Conservation (phyloP, 2,888 invertebrate species). For the Oxystoma pomonae region DNA sequence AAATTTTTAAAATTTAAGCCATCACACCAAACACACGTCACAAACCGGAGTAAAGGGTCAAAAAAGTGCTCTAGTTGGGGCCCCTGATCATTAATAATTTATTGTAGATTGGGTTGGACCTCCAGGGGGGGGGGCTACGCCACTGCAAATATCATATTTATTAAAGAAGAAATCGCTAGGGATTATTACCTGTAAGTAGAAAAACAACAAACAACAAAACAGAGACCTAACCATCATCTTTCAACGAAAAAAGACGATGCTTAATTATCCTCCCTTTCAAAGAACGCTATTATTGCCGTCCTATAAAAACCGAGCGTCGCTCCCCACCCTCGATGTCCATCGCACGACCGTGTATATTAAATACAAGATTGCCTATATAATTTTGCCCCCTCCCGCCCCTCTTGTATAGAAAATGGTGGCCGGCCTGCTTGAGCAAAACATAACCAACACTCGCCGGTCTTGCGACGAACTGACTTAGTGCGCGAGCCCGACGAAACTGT, state of each 20-base stretch:
- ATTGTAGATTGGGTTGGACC: neutral
- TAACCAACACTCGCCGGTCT: slow-evolving; percentile 8
- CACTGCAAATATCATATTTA: neutral
- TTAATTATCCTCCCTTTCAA: no score
- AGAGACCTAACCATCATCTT: slow-evolving; percentile 23
- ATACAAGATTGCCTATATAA: slow-evolving; percentile 8
- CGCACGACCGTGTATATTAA: neutral
- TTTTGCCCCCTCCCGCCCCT: slow-evolving; percentile 2
- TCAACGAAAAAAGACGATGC: no score
- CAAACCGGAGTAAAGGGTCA: no score
- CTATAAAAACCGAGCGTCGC: neutral
- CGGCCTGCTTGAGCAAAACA: neutral
- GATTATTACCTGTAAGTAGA: neutral
- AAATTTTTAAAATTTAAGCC: no score
- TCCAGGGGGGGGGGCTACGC: neutral
- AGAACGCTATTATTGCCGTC: neutral
- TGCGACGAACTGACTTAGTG: slow-evolving; percentile 20
- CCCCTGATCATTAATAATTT: no score
- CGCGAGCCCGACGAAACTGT: slow-evolving; percentile 22
- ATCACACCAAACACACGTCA: no score
- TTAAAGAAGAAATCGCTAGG: neutral
- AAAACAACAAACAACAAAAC: slow-evolving; percentile 11
- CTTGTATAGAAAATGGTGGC: neutral
- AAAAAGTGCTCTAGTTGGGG: no score
- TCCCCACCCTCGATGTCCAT: neutral